These are phyloP conservation scores for Dipodomys spectabilis DNA, from an alignment of 2,113 vertebrate genomes.

Conservation along the genomic window DNA sequence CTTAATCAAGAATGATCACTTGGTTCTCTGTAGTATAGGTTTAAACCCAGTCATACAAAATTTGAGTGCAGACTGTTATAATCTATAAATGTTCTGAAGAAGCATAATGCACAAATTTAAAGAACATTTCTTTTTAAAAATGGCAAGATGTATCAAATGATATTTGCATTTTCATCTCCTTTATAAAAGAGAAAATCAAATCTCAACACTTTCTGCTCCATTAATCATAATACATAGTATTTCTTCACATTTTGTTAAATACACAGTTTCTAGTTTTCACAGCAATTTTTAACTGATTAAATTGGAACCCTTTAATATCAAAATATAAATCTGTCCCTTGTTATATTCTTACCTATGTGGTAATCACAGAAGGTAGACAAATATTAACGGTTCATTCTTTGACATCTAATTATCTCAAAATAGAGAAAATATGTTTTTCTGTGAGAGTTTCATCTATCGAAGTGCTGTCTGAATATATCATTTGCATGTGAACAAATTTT, in stretches of 20 bases:
- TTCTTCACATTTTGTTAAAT: slow-evolving; percentile 26
- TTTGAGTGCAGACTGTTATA: background rate
- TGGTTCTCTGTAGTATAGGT: background rate
- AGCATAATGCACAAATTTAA: slow-evolving; percentile 20
- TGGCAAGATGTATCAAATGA: background rate
- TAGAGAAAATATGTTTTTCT: background rate
- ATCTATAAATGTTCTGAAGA: background rate
- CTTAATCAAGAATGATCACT: background rate
- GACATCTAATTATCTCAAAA: slow-evolving; percentile 40
- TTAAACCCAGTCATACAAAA: background rate
- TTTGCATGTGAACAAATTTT: slow-evolving; percentile 56
- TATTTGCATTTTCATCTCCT: slow-evolving; percentile 19
- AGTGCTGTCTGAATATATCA: slow-evolving; percentile 52
- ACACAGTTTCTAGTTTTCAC: background rate
- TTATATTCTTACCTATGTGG: background rate
- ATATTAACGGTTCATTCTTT: background rate
- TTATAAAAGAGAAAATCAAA: slow-evolving; percentile 15
- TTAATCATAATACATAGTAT: background rate
- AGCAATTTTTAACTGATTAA: slow-evolving; percentile 33
- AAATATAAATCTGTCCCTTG: background rate
- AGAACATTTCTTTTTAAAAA: background rate
- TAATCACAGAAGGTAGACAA: slow-evolving; percentile 12
- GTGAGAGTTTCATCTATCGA: slow-evolving; percentile 41
- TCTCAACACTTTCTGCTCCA: background rate
- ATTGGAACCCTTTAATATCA: background rate